Base-by-base conservation (phyloP, 2,113 vertebrate species). In the Melospiza melodia region DNA sequence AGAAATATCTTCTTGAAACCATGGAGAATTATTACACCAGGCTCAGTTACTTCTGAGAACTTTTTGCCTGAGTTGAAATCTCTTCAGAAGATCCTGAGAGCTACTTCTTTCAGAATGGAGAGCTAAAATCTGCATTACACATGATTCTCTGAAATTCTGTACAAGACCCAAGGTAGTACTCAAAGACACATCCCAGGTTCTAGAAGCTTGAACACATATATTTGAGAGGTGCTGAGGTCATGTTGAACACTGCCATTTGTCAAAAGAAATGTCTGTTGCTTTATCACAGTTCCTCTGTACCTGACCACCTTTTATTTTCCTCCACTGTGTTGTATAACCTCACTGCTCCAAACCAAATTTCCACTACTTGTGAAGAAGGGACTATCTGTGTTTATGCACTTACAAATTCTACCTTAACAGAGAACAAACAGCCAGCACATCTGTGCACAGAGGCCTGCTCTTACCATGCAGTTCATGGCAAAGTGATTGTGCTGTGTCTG, bases 401-500 rank as follows among this genome's bases (percentile, higher is more conserved):
- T 37, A n/a, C 0, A 4, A 72, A 59, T 69, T 79, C 62, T 73
- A 10, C 49, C 58, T 66, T 57, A 54, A 87, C 57, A 62, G 1
- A 85, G 44, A 83, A 44, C 41, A 89, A 84, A 75, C 0, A 63
- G 37, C 10, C 28, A 48, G 61, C 0, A 2, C 8, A 5, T 43
- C 39, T 39, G 20, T 43, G 68, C 59, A 71, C 13, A 9, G 48
- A 59, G 43, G 30, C 5, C 12, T n/a, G 28, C 13, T 95, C 99
- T 99, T 98, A 99, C 99, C 99, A 99, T 99, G 97, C 99, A 99
- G 97, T 99, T 99, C 99, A 99, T 99, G 31, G 99, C 99, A 74
- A 99, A 99, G 97, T 99, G 99, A 97, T 98, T 99, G 98, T 99
- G 99, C 97, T 99, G 99, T 33, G 99, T 99, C 98, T 99, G 99